Percentiles rank a stretch among this genome's conserved stretches.
Conservation (phyloP, 2,113 vertebrate species). For the rat (Rattus norvegicus) region DNA sequence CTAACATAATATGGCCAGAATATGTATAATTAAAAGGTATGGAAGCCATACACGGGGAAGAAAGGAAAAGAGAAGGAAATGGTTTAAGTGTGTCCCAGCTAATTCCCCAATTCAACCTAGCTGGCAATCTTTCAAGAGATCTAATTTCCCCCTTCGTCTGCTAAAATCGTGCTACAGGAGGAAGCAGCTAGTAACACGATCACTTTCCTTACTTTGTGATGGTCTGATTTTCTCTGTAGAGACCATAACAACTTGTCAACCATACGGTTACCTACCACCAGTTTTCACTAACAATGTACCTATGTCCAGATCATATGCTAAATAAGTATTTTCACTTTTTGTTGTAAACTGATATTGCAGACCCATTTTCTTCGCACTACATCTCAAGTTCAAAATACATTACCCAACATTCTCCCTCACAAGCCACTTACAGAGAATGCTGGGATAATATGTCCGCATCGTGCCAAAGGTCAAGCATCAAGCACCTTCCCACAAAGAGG, state of each 20-base stretch:
- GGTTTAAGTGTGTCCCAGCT: background rate
- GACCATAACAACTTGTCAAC: background rate
- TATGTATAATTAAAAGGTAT: slow-evolving; percentile 14
- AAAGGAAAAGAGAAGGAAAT: slow-evolving; percentile 12
- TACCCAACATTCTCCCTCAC: slow-evolving; percentile 43
- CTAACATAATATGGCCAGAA: background rate
- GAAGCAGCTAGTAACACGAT: background rate
- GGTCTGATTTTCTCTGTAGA: slow-evolving; percentile 13
- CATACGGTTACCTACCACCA: background rate
- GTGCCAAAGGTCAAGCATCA: slow-evolving; percentile 62
- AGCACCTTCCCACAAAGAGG: background rate
- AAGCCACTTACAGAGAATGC: slow-evolving; percentile 63
- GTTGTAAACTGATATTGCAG: slow-evolving; percentile 60
- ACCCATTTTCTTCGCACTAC: slow-evolving; percentile 64
- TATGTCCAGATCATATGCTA: slow-evolving; percentile 42
- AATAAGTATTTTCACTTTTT: slow-evolving; percentile 27
- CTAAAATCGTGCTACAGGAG: slow-evolving; percentile 16
- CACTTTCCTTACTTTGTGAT: slow-evolving; percentile 27
- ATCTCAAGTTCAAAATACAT: slow-evolving; percentile 74
- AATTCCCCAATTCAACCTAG: background rate
- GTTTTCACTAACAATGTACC: slow-evolving; percentile 21
- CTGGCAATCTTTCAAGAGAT: slow-evolving; percentile 31
- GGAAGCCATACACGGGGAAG: slow-evolving; percentile 13
- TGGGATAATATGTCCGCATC: slow-evolving; percentile 50
- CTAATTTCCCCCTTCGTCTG: background rate